These are phyloP conservation scores for silkworm (Bombyx mori) DNA, from an alignment of 1,140 invertebrate genomes.

Conservation along the genomic window ASM3026992v2 NC_085109.1:10142001-10142500, in stretches of 20 bases:
- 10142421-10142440: constrained; percentile 62
- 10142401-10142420: constrained; percentile 51
- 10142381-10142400: constrained; percentile 70
- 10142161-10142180: neutral
- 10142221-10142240: neutral
- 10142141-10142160: neutral
- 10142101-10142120: neutral
- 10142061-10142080: constrained; percentile 20
- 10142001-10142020: constrained; percentile 38
- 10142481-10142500: constrained; percentile 60
- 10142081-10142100: constrained; percentile 17
- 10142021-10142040: constrained; percentile 54
- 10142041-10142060: constrained; percentile 24
- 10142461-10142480: constrained; percentile 46
- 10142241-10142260: constrained; percentile 33
- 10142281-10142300: constrained; percentile 58
- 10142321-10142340: constrained; percentile 60
- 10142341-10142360: constrained; percentile 59
- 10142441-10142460: constrained; percentile 41
- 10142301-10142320: constrained; percentile 64
- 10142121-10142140: too few relatives aligned
- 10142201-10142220: too few relatives aligned
- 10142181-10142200: neutral
- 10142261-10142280: constrained; percentile 54
- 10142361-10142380: constrained; percentile 66